A percentile compares a stretch with the other conserved stretches of the same genome.
Evolutionary conservation across 2,797 vertebrate species (phyloP).

Genomic region (Chaunax sp.): DNA sequence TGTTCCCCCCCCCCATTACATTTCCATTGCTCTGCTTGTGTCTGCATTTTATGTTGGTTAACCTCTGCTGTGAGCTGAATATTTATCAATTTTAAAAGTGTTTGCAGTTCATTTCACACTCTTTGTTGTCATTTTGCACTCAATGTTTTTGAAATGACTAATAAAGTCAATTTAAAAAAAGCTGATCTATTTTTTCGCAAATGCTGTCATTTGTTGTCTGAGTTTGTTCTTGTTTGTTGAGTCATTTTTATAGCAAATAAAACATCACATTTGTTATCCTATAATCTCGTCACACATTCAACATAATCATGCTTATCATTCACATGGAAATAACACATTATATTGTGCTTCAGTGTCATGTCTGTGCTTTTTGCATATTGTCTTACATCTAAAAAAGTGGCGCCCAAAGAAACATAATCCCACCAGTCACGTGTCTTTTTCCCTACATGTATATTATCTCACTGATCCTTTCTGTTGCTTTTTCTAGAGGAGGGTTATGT

Average conservation of each 20-base stretch:
- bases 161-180: slow-evolving; percentile 75
- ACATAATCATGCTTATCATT: slow-evolving; percentile 9
- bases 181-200: slow-evolving; percentile 54
- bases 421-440: background rate
- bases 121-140: slow-evolving; percentile 47
- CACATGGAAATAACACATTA: slow-evolving; percentile 19
- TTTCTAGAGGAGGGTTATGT: slow-evolving; percentile 98
- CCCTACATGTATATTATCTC: slow-evolving; percentile 20
- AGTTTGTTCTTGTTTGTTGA: no score
- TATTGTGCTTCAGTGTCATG: background rate
- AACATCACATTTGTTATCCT: slow-evolving; percentile 16
- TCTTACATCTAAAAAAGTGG: background rate
- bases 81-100: slow-evolving; percentile 57
- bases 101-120: slow-evolving; percentile 56
- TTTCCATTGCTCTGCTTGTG: slow-evolving; percentile 63
- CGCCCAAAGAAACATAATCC: background rate
- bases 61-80: slow-evolving; percentile 67
- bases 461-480: slow-evolving; percentile 75
- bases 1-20: slow-evolving; percentile 30
- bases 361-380: slow-evolving; percentile 25
- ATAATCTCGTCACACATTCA: slow-evolving; percentile 12
- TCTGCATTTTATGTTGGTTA: slow-evolving; percentile 72
- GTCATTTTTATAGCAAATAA: slow-evolving; percentile 16
- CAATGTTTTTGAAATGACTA: slow-evolving; percentile 67
- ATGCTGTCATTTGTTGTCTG: slow-evolving; percentile 53